These are phyloP conservation scores for Psittacula derbiana DNA, from an alignment of 2,797 vertebrate species.

Conservation along the genomic window DNA sequence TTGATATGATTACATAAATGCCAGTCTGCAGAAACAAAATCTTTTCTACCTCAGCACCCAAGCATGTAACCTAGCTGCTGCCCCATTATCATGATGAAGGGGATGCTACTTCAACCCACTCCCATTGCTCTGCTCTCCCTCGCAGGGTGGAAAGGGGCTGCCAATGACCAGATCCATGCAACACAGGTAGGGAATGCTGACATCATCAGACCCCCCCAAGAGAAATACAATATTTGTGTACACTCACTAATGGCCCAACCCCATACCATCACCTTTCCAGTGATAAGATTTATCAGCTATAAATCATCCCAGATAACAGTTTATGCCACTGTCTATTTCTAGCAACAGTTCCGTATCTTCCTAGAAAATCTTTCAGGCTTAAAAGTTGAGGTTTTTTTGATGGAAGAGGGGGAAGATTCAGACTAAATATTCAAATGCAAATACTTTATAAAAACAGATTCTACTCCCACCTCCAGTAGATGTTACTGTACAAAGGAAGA, in stretches of 20 bases:
- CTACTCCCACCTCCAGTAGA: background rate
- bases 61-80: fast-evolving
- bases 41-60: background rate
- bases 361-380: background rate
- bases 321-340: background rate
- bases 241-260: background rate
- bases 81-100: background rate
- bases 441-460: background rate
- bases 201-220: background rate
- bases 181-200: background rate
- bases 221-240: background rate
- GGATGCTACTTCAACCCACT: background rate
- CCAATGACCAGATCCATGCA: no score
- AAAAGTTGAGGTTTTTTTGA: background rate
- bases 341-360: background rate
- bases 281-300: background rate
- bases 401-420: background rate
- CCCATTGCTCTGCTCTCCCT: no score
- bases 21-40: background rate
- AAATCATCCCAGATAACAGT: background rate
- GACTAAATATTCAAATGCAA: background rate
- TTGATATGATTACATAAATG: background rate
- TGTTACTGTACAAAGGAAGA: background rate
- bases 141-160: no score
- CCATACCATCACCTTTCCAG: background rate